Percentiles rank a stretch among this genome's conserved stretches.
Evolutionary conservation across 2,797 vertebrate genomes (phyloP).

Genomic region (Triplophysa yarkandensis): DNA sequence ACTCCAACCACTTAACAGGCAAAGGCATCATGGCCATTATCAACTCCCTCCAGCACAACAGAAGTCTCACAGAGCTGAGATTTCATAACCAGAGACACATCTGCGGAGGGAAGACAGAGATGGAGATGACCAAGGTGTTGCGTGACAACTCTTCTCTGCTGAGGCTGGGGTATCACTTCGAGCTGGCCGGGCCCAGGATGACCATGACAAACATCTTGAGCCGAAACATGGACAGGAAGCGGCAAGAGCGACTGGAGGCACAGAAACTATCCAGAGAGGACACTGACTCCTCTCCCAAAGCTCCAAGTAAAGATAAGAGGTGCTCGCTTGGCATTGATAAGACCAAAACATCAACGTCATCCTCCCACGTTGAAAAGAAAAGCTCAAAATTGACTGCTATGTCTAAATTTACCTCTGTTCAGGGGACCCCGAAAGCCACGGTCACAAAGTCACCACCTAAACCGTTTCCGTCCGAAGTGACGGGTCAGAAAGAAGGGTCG

Average conservation of each 20-base stretch:
- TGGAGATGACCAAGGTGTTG: conserved; percentile 84
- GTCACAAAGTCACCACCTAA: conserved; percentile 61
- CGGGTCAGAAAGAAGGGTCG: conserved; percentile 65
- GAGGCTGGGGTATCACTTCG: conserved; percentile 86
- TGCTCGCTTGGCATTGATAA: conserved; percentile 9
- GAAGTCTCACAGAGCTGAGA: conserved; percentile 80
- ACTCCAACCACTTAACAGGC: conserved; percentile 86
- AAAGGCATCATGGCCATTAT: conserved; percentile 85
- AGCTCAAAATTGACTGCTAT: conserved; percentile 65
- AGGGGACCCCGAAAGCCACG: conserved; percentile 62
- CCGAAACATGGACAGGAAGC: conserved; percentile 86
- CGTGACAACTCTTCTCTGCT: conserved; percentile 83
- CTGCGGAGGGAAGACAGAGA: conserved; percentile 86
- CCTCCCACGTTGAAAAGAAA: conserved; percentile 66
- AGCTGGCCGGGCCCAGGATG: conserved; percentile 86
- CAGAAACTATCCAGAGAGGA: conserved; percentile 74
- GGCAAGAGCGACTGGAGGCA: conserved; percentile 80
- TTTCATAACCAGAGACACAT: conserved; percentile 90
- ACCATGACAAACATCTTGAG: conserved; percentile 84
- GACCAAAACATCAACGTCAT: background rate
- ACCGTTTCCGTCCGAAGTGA: conserved; percentile 65
- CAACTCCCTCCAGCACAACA: conserved; percentile 81
- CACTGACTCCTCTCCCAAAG: background rate
- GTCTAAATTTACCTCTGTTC: conserved; percentile 67
- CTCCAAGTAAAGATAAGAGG: conserved; percentile 26